These are phyloP conservation scores for Chondrilla cf. caribensis DNA, from an alignment of 37 sponge, comb jelly and placozoan genomes.

Conservation along the genomic window DNA sequence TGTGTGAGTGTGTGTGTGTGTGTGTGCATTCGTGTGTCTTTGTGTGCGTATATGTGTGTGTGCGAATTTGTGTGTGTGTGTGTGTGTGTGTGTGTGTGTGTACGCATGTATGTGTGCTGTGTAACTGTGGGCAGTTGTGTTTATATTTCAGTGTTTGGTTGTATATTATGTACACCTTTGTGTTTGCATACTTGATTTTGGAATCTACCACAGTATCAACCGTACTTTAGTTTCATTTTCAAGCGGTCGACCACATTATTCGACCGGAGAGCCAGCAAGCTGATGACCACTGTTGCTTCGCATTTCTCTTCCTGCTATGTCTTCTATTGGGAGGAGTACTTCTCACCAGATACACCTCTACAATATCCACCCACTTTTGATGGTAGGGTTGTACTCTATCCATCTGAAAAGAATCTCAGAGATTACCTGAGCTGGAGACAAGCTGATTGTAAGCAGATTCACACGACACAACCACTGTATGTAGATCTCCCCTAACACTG, in stretches of 20 bases:
- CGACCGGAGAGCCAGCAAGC: constrained; percentile 85
- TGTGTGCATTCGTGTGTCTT: background rate
- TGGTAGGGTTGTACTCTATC: constrained; percentile 91
- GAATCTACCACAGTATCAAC: too few relatives aligned
- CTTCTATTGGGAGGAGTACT: constrained; percentile 83
- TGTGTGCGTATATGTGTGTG: constrained; percentile 12
- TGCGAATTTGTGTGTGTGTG: constrained; percentile 8
- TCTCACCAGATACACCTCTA: constrained; percentile 47
- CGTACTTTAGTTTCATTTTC: constrained; percentile 88
- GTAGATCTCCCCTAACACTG: too few relatives aligned
- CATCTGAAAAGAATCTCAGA: constrained; percentile 62
- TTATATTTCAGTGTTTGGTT: too few relatives aligned
- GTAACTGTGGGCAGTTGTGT: too few relatives aligned
- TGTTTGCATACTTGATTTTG: too few relatives aligned
- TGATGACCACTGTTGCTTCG: constrained; percentile 75
- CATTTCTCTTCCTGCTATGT: constrained; percentile 82
- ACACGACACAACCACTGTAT: too few relatives aligned
- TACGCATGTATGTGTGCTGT: too few relatives aligned
- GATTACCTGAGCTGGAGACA: constrained; percentile 98
- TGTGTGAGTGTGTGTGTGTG: constrained; percentile 11
- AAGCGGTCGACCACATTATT: constrained; percentile 72
- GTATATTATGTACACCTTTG: too few relatives aligned
- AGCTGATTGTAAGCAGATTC: constrained; percentile 97
- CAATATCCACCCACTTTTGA: constrained; percentile 95
- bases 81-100: constrained; percentile 21